Evolutionary conservation across 2,797 vertebrate genomes (phyloP).

Genomic region (Cuculus canorus): DNA sequence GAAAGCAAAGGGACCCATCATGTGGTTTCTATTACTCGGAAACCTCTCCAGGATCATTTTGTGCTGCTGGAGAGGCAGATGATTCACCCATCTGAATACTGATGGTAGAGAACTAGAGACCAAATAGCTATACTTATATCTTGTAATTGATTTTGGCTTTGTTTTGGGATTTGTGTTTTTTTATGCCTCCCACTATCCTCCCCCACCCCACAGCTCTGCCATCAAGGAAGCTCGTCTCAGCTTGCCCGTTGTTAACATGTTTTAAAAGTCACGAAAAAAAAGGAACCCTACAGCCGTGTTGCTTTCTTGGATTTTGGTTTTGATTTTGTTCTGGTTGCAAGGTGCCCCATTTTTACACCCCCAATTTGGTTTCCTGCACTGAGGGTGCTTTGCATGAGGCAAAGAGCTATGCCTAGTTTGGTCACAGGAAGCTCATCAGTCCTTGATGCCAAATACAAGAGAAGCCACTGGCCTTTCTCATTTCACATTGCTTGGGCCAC

Average conservation of each 20-base stretch:
- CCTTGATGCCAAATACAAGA: not conserved
- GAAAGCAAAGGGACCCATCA: not conserved
- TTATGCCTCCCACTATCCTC: constrained; percentile 9
- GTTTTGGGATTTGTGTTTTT: not conserved
- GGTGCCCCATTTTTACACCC: not conserved
- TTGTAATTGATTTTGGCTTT: constrained; percentile 46
- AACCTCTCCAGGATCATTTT: not conserved
- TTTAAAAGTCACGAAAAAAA: constrained; percentile 12
- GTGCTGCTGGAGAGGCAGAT: not conserved
- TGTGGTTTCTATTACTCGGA: not conserved
- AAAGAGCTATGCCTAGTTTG: not conserved
- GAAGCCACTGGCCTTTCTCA: not conserved
- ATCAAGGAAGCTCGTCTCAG: not conserved
- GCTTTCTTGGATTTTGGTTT: constrained; percentile 2
- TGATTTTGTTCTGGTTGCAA: not conserved
- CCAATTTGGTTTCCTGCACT: not conserved
- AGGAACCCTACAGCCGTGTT: not conserved
- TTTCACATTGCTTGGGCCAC: not conserved
- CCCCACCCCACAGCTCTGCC: not conserved
- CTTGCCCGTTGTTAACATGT: not conserved
- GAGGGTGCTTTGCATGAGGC: not conserved
- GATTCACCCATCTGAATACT: constrained; percentile 33
- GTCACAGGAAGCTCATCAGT: not conserved
- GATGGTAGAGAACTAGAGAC: constrained; percentile 29
- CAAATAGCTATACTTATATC: constrained; percentile 35